Base-by-base conservation (phyloP, 2,113 vertebrate genomes). In the Paracanthobrama guichenoti region DNA sequence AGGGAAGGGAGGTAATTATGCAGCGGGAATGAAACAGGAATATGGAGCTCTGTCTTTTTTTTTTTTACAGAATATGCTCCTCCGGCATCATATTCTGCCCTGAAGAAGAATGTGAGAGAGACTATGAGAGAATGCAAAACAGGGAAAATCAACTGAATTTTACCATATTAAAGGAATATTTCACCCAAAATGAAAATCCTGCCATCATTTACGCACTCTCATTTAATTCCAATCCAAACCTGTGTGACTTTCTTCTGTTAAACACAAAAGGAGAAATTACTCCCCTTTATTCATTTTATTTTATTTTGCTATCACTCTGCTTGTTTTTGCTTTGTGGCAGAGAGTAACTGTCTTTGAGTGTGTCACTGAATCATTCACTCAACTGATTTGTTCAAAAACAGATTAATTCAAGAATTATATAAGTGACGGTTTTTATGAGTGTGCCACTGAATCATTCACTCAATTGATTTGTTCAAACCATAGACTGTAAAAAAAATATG, bases 1-100 rank as follows among this genome's bases (percentile, higher is more conserved):
- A 84, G 77, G 50, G 26, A 83, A 53, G 57, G 75, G 67, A 86
- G 55, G 53, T 76, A 76, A 82, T 85, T 82, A 82, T 82, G 67
- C 35, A 71, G 84, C 6, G 35, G 20, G 81, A 79, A 39, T 48
- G 24, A 79, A 82, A 64, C 28, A 7, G 62, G 35, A 80, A 80
- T 75, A 57, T 84, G 62, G 60, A 71, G 55, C 26, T 26, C 31
- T 9, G 3, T 48, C 20, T 55, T 66, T 24, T 18, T 18, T 9
- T 57, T 78, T 59, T 62, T 50, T 75, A 73, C 42, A 24, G 12
- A 81, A 84, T 44, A 75, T 24, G 1, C 16, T 72, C 46, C 85
- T 79, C 73, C 35, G n/a, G 44, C 22, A 72, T 73, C 44, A 48
- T 81, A 60, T 62, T 55, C 50, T 13, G 72, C 16, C 18, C 18